Evolutionary conservation across 2,113 vertebrate species (phyloP).

Genomic region (Aegotheles bennettii): DNA sequence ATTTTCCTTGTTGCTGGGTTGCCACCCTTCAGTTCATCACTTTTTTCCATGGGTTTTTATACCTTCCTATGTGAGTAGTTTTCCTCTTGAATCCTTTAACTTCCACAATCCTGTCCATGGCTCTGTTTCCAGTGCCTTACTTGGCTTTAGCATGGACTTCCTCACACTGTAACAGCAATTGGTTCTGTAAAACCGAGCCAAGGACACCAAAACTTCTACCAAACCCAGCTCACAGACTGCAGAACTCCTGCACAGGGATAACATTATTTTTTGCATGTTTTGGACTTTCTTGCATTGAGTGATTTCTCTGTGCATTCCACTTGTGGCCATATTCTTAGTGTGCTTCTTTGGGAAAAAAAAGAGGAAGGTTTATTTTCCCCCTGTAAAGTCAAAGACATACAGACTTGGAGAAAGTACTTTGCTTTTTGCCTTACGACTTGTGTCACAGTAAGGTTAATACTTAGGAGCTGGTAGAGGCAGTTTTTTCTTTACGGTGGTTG

Average conservation of each 20-base stretch:
- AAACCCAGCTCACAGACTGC: accelerated
- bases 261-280: not conserved
- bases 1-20: not conserved
- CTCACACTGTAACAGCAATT: not conserved
- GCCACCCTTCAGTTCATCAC: not conserved
- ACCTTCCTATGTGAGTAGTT: not conserved
- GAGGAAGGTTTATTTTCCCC: accelerated
- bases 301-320: not conserved
- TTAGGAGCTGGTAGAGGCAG: not conserved
- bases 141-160: not conserved
- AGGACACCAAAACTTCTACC: not conserved
- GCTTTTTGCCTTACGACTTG: not conserved
- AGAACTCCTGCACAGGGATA: accelerated
- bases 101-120: not conserved
- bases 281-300: not conserved
- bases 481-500: not conserved
- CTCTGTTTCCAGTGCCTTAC: not conserved
- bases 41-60: not conserved
- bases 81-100: not conserved
- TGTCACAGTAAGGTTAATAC: not conserved
- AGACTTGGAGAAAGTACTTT: not conserved
- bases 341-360: not conserved
- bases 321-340: not conserved
- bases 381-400: not conserved
- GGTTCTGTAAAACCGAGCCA: not conserved